Base-by-base conservation (phyloP, 2,113 vertebrate species). In the Nanorana parkeri region DNA sequence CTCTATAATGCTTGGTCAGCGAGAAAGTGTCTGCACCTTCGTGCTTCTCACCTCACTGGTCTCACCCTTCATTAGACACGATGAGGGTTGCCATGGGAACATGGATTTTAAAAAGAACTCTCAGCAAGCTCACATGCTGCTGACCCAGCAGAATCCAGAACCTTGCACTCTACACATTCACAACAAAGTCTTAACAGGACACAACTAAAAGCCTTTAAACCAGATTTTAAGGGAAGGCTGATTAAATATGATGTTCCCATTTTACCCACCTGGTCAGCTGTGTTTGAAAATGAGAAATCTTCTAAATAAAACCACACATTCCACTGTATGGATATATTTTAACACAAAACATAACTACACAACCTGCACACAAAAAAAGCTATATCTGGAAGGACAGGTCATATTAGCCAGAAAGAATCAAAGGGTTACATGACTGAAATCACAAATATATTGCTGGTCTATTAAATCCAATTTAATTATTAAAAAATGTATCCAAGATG, bases 61-160 rank as follows among this genome's bases (percentile, higher is more conserved):
- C 58, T 65, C 60, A 77, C 74, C 74, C 74, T 51, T 77, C 74
- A 63, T 65, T 77, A 63, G 51, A 23, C 60, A 77, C 60, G 26
- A 75, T 61, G 21, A 63, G 58, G 17, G 73, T 63, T 76, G 74
- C 74, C 8, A 20, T 77, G 23, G 74, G 21, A 77, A 77, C 74
- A 26, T 76, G 73, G 32, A 61, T 23, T 65, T 28, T 41, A 76
- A 61, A 32, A 61, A 61, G 61, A 47, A 63, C 58, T 19, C 74
- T 51, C 60, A 64, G 41, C 60, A 64, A 65, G 60, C 60, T 41
- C 28, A 41, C 20, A 64, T 52, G 32, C 74, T 52, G 74, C 74
- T 77, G 74, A 77, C 36, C 74, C 60, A 77, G 74, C 74, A 77
- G 47, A 75, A 75, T 36, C 26, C 41, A 32, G 72, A 75, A 41